phyloP scores from a whole-genome alignment of 2,888 invertebrate genomes.

The Cepaea hortensis region DNA sequence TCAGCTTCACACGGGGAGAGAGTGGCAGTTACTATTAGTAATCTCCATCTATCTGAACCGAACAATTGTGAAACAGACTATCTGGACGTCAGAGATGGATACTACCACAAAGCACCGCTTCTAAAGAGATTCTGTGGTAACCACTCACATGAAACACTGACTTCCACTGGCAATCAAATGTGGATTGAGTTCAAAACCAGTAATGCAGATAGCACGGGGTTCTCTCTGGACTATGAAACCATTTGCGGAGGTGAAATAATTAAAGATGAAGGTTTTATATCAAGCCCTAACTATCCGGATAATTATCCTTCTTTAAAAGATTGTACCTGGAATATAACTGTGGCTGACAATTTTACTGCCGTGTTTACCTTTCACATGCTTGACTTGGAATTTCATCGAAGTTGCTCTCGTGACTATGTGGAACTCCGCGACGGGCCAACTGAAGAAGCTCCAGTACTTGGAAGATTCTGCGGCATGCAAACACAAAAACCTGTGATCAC shows the following conservation, averaged over 20 bases:
- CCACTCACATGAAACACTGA: conserved; percentile 84
- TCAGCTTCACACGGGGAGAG: conserved; percentile 97
- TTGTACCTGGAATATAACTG: conserved; percentile 96
- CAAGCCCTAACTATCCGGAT: conserved; percentile 98
- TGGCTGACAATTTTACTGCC: conserved; percentile 90
- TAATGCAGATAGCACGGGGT: conserved; percentile 86
- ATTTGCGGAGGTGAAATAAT: conserved; percentile 95
- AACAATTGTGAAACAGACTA: conserved; percentile 92
- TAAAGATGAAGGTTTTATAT: conserved; percentile 83
- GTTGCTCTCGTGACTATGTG: conserved; percentile 96
- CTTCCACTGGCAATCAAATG: conserved; percentile 92
- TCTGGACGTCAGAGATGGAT: conserved; percentile 95
- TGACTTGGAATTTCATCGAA: conserved; percentile 96
- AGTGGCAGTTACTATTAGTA: conserved; percentile 93
- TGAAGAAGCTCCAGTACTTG: conserved; percentile 86
- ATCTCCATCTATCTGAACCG: conserved; percentile 90
- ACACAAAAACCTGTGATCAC: conserved; percentile 93
- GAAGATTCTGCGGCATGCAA: conserved; percentile 94
- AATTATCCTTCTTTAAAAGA: conserved; percentile 97
- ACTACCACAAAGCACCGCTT: conserved; percentile 92
- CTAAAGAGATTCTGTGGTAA: conserved; percentile 92
- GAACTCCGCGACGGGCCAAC: conserved; percentile 92
- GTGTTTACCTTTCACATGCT: conserved; percentile 97
- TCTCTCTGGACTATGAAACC: conserved; percentile 93
- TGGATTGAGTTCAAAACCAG: conserved; percentile 90